Conservation (phyloP, 2,113 vertebrate species). For the Ibidorhyncha struthersii region DNA sequence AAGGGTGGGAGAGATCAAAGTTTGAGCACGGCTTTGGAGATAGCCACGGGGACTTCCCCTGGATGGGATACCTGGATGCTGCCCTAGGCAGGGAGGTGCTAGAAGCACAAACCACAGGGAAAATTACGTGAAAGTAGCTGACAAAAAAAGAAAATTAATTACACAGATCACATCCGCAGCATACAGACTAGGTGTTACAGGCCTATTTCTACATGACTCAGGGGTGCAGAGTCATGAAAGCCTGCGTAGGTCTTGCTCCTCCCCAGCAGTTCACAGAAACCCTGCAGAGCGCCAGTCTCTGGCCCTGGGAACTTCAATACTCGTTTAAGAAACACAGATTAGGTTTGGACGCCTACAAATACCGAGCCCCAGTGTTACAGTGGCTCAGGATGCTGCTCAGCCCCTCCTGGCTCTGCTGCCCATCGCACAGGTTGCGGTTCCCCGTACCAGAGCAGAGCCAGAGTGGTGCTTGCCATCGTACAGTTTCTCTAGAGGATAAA, state of each 20-base stretch:
- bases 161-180: not conserved
- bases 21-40: not conserved
- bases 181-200: not conserved
- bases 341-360: not conserved
- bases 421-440: not conserved
- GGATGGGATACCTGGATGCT: not conserved
- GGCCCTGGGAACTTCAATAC: not conserved
- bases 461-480: accelerated
- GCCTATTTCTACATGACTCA: not conserved
- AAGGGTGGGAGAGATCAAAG: not conserved
- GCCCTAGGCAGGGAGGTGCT: not conserved
- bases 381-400: not conserved
- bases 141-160: not conserved
- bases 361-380: not conserved
- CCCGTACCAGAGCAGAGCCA: not conserved
- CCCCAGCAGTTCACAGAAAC: not conserved
- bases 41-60: not conserved
- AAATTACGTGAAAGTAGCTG: not conserved
- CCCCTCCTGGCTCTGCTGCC: not conserved
- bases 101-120: not conserved
- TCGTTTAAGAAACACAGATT: not conserved
- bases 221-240: not conserved
- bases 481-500: not conserved
- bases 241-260: not conserved
- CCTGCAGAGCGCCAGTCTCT: not conserved